Evolutionary conservation across 2,113 vertebrate genomes (phyloP).

Genomic region (Oostethus manadensis): DNA sequence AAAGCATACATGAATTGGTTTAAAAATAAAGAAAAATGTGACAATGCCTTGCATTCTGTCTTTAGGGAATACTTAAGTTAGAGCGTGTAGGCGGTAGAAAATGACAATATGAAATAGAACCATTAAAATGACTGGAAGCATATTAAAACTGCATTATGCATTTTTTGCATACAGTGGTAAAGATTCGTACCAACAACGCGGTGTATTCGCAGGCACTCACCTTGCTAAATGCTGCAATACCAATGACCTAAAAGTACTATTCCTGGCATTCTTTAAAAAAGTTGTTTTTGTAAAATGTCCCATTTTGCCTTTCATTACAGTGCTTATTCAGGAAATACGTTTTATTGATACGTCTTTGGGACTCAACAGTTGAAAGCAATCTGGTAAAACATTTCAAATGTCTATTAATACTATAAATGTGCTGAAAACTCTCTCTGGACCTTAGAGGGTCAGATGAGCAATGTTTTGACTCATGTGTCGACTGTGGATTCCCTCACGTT

Average conservation of each 20-base stretch:
- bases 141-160: not conserved
- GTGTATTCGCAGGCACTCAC: not conserved
- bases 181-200: not conserved
- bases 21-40: constrained; percentile 18
- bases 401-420: constrained; percentile 1
- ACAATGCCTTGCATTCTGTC: constrained; percentile 14
- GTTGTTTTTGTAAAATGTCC: too few species aligned
- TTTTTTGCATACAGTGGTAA: not conserved
- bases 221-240: too few species aligned
- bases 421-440: constrained; percentile 14
- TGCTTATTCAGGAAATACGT: too few species aligned
- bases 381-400: not conserved
- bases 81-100: constrained; percentile 43
- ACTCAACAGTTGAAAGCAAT: not conserved
- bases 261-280: too few species aligned
- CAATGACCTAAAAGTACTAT: too few species aligned
- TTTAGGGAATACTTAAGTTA: constrained; percentile 40
- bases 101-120: constrained; percentile 36
- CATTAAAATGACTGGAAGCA: constrained; percentile 16
- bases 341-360: too few species aligned
- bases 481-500: too few species aligned
- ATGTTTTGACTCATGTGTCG: constrained; percentile 40
- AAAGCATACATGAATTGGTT: not conserved
- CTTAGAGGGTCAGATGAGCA: constrained; percentile 17
- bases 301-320: too few species aligned